A percentile compares a stretch with the other conserved stretches of the same genome.
These are phyloP conservation scores for Drosophila quinaria DNA, from an alignment of 2,888 invertebrate genomes.

Conservation along the genomic window DNA sequence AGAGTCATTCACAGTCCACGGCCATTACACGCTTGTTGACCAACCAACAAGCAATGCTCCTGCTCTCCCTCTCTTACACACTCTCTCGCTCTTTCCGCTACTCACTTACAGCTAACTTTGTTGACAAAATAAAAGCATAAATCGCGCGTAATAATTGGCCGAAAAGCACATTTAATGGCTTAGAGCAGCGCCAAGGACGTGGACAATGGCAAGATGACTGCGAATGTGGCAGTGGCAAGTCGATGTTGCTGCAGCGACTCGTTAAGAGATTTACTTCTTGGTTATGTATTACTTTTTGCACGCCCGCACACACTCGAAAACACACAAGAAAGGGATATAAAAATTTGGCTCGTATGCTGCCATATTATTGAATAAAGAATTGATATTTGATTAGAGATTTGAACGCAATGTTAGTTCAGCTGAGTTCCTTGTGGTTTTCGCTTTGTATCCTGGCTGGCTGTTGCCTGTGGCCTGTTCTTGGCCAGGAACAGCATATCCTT, in stretches of 20 bases:
- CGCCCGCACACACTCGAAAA: slow-evolving; percentile 47
- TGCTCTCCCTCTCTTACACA: background rate
- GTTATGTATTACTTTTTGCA: slow-evolving; percentile 58
- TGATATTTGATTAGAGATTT: slow-evolving; percentile 80
- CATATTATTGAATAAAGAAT: slow-evolving; percentile 75
- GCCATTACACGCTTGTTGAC: slow-evolving; percentile 66
- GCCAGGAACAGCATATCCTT: slow-evolving; percentile 52
- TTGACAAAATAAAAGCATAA: slow-evolving; percentile 80
- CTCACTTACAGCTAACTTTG: slow-evolving; percentile 56
- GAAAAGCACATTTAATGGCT: slow-evolving; percentile 79
- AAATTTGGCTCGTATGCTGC: slow-evolving; percentile 62
- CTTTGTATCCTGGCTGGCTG: background rate
- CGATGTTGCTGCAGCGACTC: slow-evolving; percentile 37
- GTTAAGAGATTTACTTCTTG: slow-evolving; percentile 77
- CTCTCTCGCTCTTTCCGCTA: background rate
- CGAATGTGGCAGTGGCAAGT: slow-evolving; percentile 9
- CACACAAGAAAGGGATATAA: slow-evolving; percentile 3
- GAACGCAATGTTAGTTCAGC: slow-evolving; percentile 19
- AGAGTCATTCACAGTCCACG: slow-evolving; percentile 30
- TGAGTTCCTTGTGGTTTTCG: background rate
- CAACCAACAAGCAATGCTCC: slow-evolving; percentile 42
- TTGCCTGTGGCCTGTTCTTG: slow-evolving; percentile 21
- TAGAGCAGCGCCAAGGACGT: slow-evolving; percentile 57
- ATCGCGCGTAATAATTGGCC: slow-evolving; percentile 81
- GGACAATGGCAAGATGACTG: slow-evolving; percentile 37